Percentiles rank a stretch among this genome's conserved stretches.
Conservation (phyloP, 2,888 invertebrate genomes). For the Fragum whitleyi region DNA sequence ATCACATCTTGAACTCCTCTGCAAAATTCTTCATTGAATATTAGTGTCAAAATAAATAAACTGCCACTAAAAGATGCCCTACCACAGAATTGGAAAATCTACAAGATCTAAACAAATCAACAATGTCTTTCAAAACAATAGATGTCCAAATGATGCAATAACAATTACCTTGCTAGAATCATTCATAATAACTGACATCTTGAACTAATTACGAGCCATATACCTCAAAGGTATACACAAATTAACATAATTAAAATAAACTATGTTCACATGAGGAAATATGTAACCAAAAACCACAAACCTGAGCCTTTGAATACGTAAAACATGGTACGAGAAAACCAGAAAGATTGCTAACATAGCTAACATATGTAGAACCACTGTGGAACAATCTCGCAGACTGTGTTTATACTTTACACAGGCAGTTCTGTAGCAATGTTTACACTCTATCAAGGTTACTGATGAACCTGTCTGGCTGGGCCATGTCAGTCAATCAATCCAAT, state of each 20-base stretch:
- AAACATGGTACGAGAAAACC: conserved; percentile 11
- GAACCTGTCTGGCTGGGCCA: not conserved
- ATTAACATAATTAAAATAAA: conserved; percentile 1
- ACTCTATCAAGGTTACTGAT: not conserved
- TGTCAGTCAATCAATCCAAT: not conserved
- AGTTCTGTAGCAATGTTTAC: no score
- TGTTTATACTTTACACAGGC: not conserved
- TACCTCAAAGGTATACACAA: not conserved
- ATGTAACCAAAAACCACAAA: conserved; percentile 11
- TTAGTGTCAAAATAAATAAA: no score
- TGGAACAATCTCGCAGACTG: conserved; percentile 13
- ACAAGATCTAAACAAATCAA: no score
- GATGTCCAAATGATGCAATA: not conserved
- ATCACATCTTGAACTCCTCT: no score
- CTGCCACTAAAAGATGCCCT: no score
- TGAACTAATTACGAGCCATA: not conserved
- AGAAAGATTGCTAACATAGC: conserved; percentile 14
- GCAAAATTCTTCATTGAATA: no score
- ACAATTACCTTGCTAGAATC: not conserved
- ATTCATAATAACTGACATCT: not conserved
- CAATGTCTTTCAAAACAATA: not conserved
- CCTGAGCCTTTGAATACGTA: not conserved
- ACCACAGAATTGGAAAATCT: no score
- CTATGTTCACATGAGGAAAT: not conserved
- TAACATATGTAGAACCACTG: conserved; percentile 13